Percentiles rank a stretch among this genome's conserved stretches.
Conservation (phyloP, 2,888 invertebrate genomes). For the Dryadula phaetusa region DNA sequence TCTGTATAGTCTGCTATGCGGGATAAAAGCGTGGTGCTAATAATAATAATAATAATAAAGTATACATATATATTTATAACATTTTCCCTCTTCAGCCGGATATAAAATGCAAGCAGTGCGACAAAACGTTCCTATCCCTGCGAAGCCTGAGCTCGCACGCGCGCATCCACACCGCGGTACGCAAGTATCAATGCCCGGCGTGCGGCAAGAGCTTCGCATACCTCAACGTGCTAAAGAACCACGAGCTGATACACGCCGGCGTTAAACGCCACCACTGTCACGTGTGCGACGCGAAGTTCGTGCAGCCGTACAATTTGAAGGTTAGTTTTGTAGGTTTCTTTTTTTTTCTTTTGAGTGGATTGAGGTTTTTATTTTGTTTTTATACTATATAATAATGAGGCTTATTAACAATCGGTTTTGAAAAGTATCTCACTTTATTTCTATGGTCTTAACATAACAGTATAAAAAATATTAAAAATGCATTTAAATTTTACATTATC, state of each 20-base stretch:
- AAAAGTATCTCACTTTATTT: too few species aligned
- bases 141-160: slow-evolving; percentile 85
- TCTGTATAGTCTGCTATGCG: too few species aligned
- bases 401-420: too few species aligned
- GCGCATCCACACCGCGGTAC: slow-evolving; percentile 84
- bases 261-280: slow-evolving; percentile 88
- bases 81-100: slow-evolving; percentile 80
- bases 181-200: slow-evolving; percentile 85
- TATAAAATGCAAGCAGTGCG: slow-evolving; percentile 75
- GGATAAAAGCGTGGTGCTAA: too few species aligned
- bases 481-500: too few species aligned
- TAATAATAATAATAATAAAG: too few species aligned
- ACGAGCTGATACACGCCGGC: slow-evolving; percentile 88
- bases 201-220: slow-evolving; percentile 87
- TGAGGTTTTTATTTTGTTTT: not conserved
- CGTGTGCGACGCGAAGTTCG: slow-evolving; percentile 86
- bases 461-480: too few species aligned
- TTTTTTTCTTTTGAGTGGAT: not conserved
- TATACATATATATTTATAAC: too few species aligned
- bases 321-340: slow-evolving; percentile 52
- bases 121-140: slow-evolving; percentile 79
- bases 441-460: too few species aligned
- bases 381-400: too few species aligned
- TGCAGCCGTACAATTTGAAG: slow-evolving; percentile 77
- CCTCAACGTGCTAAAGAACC: slow-evolving; percentile 87